Evolutionary conservation across 2,797 vertebrate species (phyloP).

Genomic region (Neopelma chrysocephalum): DNA sequence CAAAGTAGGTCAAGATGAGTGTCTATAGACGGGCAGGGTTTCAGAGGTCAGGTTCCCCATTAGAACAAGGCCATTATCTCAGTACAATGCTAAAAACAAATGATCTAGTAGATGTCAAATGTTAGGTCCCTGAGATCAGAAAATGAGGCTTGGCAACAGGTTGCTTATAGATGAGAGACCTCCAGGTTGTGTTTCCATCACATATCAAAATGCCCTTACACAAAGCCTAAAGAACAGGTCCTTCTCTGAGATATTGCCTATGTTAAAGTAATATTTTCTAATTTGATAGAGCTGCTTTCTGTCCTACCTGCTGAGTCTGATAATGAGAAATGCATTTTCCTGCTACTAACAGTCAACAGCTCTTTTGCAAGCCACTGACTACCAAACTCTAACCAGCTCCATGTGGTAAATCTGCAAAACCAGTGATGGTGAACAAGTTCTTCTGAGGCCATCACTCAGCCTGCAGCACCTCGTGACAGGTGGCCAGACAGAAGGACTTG

Average conservation of each 20-base stretch:
- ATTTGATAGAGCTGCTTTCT: not conserved
- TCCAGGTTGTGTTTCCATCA: not conserved
- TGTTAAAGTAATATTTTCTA: not conserved
- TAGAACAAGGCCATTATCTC: not conserved
- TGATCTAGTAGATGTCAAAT: not conserved
- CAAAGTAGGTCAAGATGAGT: not conserved
- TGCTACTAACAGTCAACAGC: not conserved
- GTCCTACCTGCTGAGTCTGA: not conserved
- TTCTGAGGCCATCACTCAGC: not conserved
- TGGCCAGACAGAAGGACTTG: constrained; percentile 47
- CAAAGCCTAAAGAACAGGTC: not conserved
- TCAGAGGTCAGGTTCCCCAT: not conserved
- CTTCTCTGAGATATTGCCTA: not conserved
- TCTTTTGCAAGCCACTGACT: not conserved
- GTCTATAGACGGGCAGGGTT: not conserved
- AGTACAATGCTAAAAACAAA: not conserved
- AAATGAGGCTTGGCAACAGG: not conserved
- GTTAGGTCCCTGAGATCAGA: not conserved
- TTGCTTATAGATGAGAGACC: not conserved
- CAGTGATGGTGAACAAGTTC: not conserved
- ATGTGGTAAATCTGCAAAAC: not conserved
- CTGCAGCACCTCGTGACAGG: not conserved
- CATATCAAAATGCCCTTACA: not conserved
- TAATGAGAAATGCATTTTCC: not conserved
- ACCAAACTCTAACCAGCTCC: not conserved